Percentiles rank a stretch among this genome's conserved stretches.
These are phyloP conservation scores for Cochlearius cochlearius DNA, from an alignment of 2,113 vertebrate species.

Conservation along the genomic window DNA sequence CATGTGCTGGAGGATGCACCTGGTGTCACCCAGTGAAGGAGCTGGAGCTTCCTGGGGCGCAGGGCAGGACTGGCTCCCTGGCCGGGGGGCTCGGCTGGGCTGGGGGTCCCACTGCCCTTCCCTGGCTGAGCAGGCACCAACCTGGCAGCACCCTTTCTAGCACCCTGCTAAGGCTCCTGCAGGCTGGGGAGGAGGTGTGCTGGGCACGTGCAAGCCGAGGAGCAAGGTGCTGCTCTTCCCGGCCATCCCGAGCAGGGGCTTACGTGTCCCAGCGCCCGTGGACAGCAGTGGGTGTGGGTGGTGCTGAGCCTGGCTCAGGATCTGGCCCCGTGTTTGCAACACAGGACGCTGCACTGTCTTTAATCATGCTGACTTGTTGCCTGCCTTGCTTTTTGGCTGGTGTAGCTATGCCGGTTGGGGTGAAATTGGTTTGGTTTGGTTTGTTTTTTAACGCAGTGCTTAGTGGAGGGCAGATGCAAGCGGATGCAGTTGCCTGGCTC, in stretches of 20 bases:
- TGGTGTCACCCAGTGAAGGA: neutral
- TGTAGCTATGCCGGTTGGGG: neutral
- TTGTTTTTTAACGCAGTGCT: fast-evolving
- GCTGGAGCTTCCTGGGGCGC: neutral
- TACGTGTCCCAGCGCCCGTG: fast-evolving
- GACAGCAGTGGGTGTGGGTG: fast-evolving
- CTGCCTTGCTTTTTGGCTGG: neutral
- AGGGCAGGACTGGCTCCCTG: neutral
- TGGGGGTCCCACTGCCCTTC: neutral
- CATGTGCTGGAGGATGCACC: conserved; percentile 28
- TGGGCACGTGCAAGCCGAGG: neutral
- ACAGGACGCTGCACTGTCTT: fast-evolving
- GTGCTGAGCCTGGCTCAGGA: neutral
- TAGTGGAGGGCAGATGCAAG: neutral
- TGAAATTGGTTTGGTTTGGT: fast-evolving
- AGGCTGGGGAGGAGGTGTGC: neutral
- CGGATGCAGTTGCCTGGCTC: neutral
- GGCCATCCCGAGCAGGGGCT: fast-evolving
- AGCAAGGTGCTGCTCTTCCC: neutral
- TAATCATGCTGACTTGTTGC: neutral
- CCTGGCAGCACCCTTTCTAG: neutral
- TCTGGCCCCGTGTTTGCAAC: fast-evolving
- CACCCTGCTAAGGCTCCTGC: neutral
- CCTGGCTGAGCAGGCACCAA: no score
- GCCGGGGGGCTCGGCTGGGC: neutral